Evolutionary conservation across 2,888 invertebrate genomes (phyloP), one percentile per base, ranked within the genome.

Genomic region (Ophraella communa): DNA sequence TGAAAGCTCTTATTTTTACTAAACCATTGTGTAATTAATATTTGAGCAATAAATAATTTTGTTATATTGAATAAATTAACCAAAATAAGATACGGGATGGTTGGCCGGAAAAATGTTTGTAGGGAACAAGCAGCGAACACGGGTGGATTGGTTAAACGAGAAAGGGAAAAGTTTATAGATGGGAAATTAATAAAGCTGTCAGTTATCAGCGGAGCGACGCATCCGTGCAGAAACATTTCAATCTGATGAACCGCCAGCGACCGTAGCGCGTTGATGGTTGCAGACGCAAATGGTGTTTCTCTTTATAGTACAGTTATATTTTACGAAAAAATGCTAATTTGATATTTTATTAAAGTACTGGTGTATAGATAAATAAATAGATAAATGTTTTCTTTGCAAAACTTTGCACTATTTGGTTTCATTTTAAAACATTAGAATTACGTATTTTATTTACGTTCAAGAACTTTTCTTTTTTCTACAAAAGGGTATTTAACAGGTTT

Each of bases 171-270:
- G 69, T 67, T 72, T 72, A 73, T 82, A 82, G 84, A 86, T 85
- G 86, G 85, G 85, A 88, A 89, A 89, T 89, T 89, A 89, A 89
- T 89, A 89, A 89, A 89, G 87, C 87, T 88, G 89, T 89, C 89
- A 88, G 87, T 88, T 87, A 86, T 86, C 85, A 84, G 84, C 81
- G 81, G 30, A 64, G 70, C 70, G 74, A 73, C 71, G 76, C 79
- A 77, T 74, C 77, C 74, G 75, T 74, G 81, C 81, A 81, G 81
- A 84, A 39, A 84, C 83, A 81, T 82, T 84, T 83, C 84, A 83
- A 84, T 83, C 82, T 77, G 78, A 77, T 77, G 75, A 74, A 71
- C 64, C 65, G 69, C 66, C 64, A 58, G 62, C 63, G 62, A 39
- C 42, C 39, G 54, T 54, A 20, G 54, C 35, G 23, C 10, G 27